Percentiles rank a stretch among this genome's conserved stretches.
These are phyloP conservation scores for Amblyraja radiata DNA, from an alignment of 2,797 vertebrate species.

Conservation along the genomic window DNA sequence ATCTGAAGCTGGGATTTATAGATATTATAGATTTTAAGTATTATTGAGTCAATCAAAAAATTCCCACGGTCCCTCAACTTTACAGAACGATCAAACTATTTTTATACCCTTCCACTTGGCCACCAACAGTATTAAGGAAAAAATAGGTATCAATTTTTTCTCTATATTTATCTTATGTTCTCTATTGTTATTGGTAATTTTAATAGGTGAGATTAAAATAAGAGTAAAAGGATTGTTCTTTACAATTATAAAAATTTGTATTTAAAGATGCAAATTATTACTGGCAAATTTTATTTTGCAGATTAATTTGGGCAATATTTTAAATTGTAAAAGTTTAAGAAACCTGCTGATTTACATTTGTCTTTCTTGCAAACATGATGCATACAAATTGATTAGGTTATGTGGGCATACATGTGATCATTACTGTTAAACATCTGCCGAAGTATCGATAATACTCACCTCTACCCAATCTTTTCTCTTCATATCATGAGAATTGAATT, in stretches of 20 bases:
- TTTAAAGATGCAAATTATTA: not conserved
- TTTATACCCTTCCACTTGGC: not conserved
- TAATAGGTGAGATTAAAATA: not conserved
- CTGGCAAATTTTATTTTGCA: not conserved
- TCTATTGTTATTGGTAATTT: not conserved
- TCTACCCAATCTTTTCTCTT: too few species aligned
- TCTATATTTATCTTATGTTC: not conserved
- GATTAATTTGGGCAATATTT: not conserved
- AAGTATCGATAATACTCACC: too few species aligned
- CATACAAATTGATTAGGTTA: not conserved
- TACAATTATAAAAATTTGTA: not conserved
- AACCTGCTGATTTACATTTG: not conserved
- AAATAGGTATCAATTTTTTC: not conserved
- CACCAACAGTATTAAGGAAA: not conserved
- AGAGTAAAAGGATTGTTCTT: not conserved
- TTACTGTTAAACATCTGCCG: too few species aligned
- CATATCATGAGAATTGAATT: too few species aligned
- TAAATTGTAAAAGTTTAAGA: not conserved
- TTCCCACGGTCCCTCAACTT: not conserved
- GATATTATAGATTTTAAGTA: not conserved
- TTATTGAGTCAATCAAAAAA: slow-evolving; percentile 11
- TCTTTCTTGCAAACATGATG: not conserved
- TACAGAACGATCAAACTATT: not conserved
- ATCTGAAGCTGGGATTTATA: not conserved
- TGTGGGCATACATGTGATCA: not conserved